These are phyloP conservation scores for Liparis tanakae DNA, from an alignment of 2,797 vertebrate genomes.

Conservation along the genomic window DNA sequence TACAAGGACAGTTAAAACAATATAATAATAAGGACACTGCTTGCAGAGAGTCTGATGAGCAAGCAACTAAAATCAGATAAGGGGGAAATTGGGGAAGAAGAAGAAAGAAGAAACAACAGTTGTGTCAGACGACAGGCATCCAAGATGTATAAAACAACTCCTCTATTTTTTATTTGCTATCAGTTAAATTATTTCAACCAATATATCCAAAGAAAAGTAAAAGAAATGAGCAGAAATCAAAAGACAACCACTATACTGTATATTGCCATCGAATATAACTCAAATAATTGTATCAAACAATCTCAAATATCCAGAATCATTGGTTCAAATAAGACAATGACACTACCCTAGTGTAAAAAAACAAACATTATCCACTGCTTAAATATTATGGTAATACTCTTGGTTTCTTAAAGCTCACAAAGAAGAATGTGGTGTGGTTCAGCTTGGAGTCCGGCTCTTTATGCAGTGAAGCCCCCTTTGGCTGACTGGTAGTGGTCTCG, in stretches of 20 bases:
- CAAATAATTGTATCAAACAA: conserved; percentile 79
- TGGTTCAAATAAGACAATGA: conserved; percentile 79
- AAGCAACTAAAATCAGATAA: background rate
- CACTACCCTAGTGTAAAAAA: conserved; percentile 72
- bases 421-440: conserved; percentile 70
- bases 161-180: conserved; percentile 76
- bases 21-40: background rate
- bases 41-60: background rate
- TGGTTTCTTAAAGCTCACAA: conserved; percentile 78
- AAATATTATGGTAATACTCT: conserved; percentile 76
- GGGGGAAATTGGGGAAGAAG: background rate
- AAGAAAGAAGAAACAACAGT: background rate
- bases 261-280: conserved; percentile 81
- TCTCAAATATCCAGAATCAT: conserved; percentile 77
- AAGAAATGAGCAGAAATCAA: conserved; percentile 72
- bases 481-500: conserved; percentile 37
- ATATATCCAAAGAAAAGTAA: conserved; percentile 76
- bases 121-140: conserved; percentile 29
- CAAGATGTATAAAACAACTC: conserved; percentile 75
- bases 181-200: conserved; percentile 78
- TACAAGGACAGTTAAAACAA: background rate
- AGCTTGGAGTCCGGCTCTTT: conserved; percentile 44
- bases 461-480: conserved; percentile 46
- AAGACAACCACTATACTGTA: conserved; percentile 76
- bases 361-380: conserved; percentile 76